Percentiles rank a stretch among this genome's conserved stretches.
Evolutionary conservation across 2,888 invertebrate species (phyloP).

Genomic region (Eurois occulta): DNA sequence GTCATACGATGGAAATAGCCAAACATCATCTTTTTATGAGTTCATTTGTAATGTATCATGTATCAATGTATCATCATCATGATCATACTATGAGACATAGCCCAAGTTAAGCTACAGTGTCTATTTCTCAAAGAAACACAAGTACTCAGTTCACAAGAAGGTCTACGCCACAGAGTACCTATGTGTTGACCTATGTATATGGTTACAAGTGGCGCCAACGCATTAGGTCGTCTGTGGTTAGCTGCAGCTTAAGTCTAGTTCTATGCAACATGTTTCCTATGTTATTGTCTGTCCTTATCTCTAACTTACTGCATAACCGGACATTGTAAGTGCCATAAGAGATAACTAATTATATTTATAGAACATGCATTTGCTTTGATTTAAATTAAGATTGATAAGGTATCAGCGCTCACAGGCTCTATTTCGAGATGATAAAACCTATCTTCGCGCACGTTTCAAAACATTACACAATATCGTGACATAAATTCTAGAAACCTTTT

Average conservation of each 20-base stretch:
- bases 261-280: conserved; percentile 37
- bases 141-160: conserved; percentile 22
- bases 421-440: conserved; percentile 33
- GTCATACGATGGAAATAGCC: conserved; percentile 48
- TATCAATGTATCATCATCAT: conserved; percentile 26
- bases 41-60: conserved; percentile 25
- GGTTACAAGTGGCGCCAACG: conserved; percentile 59
- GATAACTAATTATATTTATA: conserved; percentile 34
- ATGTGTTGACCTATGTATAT: conserved; percentile 42
- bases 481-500: conserved; percentile 45
- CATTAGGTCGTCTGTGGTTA: conserved; percentile 52
- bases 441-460: conserved; percentile 16
- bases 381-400: conserved; percentile 45
- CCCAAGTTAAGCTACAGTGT: neutral
- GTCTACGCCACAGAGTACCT: conserved; percentile 35
- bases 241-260: conserved; percentile 29
- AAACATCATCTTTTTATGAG: conserved; percentile 29
- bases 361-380: conserved; percentile 33
- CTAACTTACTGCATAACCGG: conserved; percentile 31
- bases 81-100: neutral
- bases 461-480: conserved; percentile 31
- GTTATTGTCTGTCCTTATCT: conserved; percentile 37
- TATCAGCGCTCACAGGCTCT: conserved; percentile 36
- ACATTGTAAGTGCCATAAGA: conserved; percentile 32
- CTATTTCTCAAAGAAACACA: conserved; percentile 14